Evolutionary conservation across 2,797 vertebrate genomes (phyloP), one percentile per base, ranked within the genome.

Genomic region (Anguilla megastoma): DNA sequence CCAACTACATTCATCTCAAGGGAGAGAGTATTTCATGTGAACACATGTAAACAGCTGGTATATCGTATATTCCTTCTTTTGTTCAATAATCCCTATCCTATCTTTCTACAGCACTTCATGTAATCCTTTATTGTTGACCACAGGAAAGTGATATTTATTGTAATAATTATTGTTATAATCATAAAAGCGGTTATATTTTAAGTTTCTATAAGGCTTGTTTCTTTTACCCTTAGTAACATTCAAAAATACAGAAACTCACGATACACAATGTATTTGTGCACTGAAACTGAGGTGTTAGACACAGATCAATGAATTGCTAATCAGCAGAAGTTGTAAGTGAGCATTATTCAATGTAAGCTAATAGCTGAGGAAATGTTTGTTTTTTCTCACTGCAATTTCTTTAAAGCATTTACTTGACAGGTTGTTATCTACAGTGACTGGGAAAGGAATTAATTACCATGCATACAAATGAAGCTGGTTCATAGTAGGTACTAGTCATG

Each of bases 381-480:
- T 82, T 82, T 82, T 7, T 41, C 41, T 45, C 79, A 41, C 79
- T 45, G 79, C 79, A 82, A 50, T 16, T 16, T 48, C 50, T 45
- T 74, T 36, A 33, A 45, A 2, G 33, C 14, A 52, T 84, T 56
- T 30, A 83, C 50, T 56, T 52, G 82, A 45, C 82, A 54, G 48
- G 14, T 56, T 52, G 45, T 14, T 52, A 83, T 84, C 48, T n/a
- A 54, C 82, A 80, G 76, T 80, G 36, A 48, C 48, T n/a, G 27
- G n/a, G n/a, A 84, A 8, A 27, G 50, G 27, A 84, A 58, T 84
- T 56, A 27, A 84, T 84, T 58, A 30, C 83, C 14, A 84, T 16
- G 33, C n/a, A 84, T 84, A n/a, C 83, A 84, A 58, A 84, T 58
- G 10, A 33, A 84, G 50, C 83, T 84, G 48, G 83, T 52, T 56